Conservation (phyloP, 2,797 vertebrate genomes). For the Paguma larvata region DNA sequence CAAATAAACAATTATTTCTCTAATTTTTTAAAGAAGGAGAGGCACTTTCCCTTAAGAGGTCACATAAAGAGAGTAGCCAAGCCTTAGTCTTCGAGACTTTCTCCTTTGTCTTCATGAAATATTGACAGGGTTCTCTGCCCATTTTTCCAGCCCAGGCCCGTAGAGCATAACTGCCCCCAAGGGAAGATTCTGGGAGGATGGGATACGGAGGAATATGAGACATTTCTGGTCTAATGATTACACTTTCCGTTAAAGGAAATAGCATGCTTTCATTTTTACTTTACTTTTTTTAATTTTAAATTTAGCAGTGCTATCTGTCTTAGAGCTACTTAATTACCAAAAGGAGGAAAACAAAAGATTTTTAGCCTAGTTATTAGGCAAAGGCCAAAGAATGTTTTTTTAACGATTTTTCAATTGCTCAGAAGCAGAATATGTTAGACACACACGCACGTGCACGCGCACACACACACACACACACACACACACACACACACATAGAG, state of each 20-base stretch:
- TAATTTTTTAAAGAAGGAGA: not conserved
- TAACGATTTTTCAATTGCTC: not conserved
- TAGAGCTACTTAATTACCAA: not conserved
- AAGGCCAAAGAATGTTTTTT: constrained; percentile 1
- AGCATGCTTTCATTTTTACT: not conserved
- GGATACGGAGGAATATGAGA: not conserved
- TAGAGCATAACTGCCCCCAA: not conserved
- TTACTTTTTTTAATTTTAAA: not conserved
- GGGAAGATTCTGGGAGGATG: not conserved
- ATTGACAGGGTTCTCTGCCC: not conserved
- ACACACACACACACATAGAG: not conserved
- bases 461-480: not conserved
- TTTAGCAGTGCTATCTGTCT: not conserved
- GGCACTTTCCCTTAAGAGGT: not conserved
- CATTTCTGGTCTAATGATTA: not conserved
- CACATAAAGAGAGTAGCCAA: not conserved
- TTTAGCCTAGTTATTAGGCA: constrained; percentile 6
- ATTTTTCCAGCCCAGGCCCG: not conserved
- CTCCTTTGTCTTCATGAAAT: not conserved
- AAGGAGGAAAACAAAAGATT: not conserved
- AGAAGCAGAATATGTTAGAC: not conserved
- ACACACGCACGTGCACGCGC: not conserved
- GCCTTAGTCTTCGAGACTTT: not conserved
- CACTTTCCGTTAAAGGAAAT: not conserved
- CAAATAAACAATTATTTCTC: not conserved